These are phyloP conservation scores for Meloe dianella DNA, from an alignment of 2,888 invertebrate species.

Conservation along the genomic window DNA sequence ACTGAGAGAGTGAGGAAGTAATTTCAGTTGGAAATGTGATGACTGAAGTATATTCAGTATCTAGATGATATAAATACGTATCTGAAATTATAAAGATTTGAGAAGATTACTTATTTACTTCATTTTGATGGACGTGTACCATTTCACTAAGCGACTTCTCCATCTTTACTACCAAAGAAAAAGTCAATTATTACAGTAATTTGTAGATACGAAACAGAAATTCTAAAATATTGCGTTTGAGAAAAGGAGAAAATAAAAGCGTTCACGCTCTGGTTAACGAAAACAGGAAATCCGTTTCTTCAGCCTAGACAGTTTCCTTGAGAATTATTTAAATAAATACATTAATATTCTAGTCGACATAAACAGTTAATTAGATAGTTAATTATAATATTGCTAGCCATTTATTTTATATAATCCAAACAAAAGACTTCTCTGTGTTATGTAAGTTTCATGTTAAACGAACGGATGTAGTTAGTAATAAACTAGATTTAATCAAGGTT, in stretches of 20 bases:
- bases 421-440: background rate
- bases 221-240: background rate
- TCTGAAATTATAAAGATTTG: conserved; percentile 30
- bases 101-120: conserved; percentile 28
- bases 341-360: conserved; percentile 16
- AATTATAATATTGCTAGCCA: background rate
- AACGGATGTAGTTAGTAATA: background rate
- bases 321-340: conserved; percentile 23
- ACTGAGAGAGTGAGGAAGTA: conserved; percentile 43
- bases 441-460: background rate
- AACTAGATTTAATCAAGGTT: background rate
- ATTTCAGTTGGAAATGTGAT: conserved; percentile 43
- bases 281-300: conserved; percentile 30
- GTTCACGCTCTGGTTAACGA: conserved; percentile 30
- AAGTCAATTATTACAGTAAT: conserved; percentile 2
- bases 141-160: background rate
- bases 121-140: conserved; percentile 16
- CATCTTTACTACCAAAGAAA: conserved; percentile 4
- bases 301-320: conserved; percentile 20
- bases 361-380: conserved; percentile 23
- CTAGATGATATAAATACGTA: conserved; percentile 26
- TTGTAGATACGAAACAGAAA: conserved; percentile 6
- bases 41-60: conserved; percentile 41
- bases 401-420: background rate
- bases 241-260: conserved; percentile 12